Base-by-base conservation (phyloP, 2,797 vertebrate genomes). In the Acrossocheilus wenchowensis region DNA sequence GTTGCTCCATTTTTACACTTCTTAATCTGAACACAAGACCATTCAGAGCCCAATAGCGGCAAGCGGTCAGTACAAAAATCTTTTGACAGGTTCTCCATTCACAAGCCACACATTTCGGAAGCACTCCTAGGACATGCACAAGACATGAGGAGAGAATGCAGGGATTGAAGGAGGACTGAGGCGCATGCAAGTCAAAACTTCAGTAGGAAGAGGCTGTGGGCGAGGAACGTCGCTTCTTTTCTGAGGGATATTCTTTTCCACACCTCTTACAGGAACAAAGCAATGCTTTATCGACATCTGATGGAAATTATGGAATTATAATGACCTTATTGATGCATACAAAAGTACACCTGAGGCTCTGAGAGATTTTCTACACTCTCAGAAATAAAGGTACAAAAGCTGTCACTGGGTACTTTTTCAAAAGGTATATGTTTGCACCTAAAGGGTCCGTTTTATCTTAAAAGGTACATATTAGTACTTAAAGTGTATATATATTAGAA, bases 1-100 rank as follows among this genome's bases (percentile, higher is more conserved):
- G 97, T 95, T 99, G 98, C 93, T 99, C 98, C 98, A 99, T 99
- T 97, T 99, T 99, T 95, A 99, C 98, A 96, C 98, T 99, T 97
- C 98, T 97, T 95, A 99, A 98, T 97, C 98, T 99, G 96, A 95
- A 98, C 96, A 96, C 91, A 94, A 95, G 96, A 96, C 94, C 92
- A 94, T 95, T 95, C 94, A 95, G 88, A 95, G 97, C 93, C 95
- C 94, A 93, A 91, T 97, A 92, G 92, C 93, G 87, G 93, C 91
- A 90, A 89, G 92, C 93, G 84, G 71, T 92, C 85, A 92, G 88
- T 86, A 66, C 83, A 90, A 52, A 81, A 80, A 75, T 43, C 48
- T 62, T 85, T 87, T 93, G 91, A 87, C 50, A 86, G 68, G 62
- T 50, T 81, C 75, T 90, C 84, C 90, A 91, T 88, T 95, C 93